Percentiles rank a stretch among this genome's conserved stretches.
phyloP scores from a whole-genome alignment of 2,113 vertebrate genomes.

The Ictalurus furcatus region DNA sequence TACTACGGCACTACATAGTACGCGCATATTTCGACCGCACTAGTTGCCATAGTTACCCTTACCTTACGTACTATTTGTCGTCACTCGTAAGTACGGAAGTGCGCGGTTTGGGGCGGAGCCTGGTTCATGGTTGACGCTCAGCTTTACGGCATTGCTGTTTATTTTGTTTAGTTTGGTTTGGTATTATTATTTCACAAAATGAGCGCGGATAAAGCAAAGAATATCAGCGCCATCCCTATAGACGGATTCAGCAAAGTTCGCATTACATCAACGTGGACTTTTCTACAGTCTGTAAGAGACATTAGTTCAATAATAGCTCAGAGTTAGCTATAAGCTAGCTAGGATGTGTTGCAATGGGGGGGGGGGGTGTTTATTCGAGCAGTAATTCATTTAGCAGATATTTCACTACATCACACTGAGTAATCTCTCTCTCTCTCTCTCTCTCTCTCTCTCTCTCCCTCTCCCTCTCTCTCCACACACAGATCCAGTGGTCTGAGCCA shows the following conservation, averaged over 20 bases:
- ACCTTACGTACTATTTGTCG: neutral
- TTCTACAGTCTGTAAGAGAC: conserved; percentile 74
- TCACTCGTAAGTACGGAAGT: neutral
- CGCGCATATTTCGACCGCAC: neutral
- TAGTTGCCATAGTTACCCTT: neutral
- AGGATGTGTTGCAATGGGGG: neutral
- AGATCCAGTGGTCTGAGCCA: conserved; percentile 91
- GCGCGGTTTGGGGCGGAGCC: neutral
- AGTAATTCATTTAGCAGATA: neutral
- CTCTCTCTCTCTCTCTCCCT: neutral
- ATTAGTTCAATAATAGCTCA: neutral
- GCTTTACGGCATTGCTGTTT: neutral
- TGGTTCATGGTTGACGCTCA: neutral
- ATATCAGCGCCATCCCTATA: conserved; percentile 68
- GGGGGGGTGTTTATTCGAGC: neutral
- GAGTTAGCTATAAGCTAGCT: neutral
- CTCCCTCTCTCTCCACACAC: neutral
- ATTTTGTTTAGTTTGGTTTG: neutral
- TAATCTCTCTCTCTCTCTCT: neutral
- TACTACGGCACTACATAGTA: neutral
- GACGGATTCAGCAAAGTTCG: conserved; percentile 73
- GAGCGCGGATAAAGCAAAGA: conserved; percentile 63
- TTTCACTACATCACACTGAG: neutral
- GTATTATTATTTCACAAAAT: conserved; percentile 53
- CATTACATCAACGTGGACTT: conserved; percentile 76